Percentiles rank a stretch among this genome's conserved stretches.
Evolutionary conservation across 2,888 invertebrate species (phyloP).

Genomic region (Drosophila neutralis): DNA sequence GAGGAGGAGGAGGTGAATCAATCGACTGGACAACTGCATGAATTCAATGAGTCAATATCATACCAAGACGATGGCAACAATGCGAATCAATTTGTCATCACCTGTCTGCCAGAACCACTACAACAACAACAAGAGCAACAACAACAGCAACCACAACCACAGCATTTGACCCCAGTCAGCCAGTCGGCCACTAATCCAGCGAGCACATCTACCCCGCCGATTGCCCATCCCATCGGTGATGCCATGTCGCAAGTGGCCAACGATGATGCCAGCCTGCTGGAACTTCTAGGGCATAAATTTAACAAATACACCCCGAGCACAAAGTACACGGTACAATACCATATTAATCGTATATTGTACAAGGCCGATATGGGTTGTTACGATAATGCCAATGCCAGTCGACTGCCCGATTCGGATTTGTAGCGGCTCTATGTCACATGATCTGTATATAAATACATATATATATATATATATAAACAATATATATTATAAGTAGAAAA

Average conservation of each 20-base stretch:
- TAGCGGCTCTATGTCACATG: not conserved
- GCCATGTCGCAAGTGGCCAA: not conserved
- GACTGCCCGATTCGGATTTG: conserved; percentile 25
- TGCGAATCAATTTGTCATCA: conserved; percentile 29
- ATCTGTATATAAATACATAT: not conserved
- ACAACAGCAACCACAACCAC: not conserved
- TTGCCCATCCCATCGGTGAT: not conserved
- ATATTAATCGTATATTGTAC: conserved; percentile 58
- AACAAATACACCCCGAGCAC: conserved; percentile 51
- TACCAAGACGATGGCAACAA: conserved; percentile 14
- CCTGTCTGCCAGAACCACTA: conserved; percentile 8
- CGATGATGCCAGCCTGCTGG: conserved; percentile 52
- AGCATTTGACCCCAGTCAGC: not conserved
- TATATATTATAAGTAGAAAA: not conserved
- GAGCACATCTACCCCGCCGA: not conserved
- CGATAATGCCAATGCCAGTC: conserved; percentile 41
- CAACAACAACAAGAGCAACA: not conserved
- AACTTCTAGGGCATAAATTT: conserved; percentile 51
- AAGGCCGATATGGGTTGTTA: conserved; percentile 65
- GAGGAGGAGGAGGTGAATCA: conserved; percentile 19
- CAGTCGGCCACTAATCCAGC: not conserved
- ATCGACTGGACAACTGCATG: conserved; percentile 4
- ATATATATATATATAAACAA: no score
- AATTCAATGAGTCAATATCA: conserved; percentile 13
- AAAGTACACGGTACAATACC: conserved; percentile 57